Evolutionary conservation across 2,888 invertebrate species (phyloP), one percentile per base, ranked within the genome.

Genomic region (Laspeyria flexula): DNA sequence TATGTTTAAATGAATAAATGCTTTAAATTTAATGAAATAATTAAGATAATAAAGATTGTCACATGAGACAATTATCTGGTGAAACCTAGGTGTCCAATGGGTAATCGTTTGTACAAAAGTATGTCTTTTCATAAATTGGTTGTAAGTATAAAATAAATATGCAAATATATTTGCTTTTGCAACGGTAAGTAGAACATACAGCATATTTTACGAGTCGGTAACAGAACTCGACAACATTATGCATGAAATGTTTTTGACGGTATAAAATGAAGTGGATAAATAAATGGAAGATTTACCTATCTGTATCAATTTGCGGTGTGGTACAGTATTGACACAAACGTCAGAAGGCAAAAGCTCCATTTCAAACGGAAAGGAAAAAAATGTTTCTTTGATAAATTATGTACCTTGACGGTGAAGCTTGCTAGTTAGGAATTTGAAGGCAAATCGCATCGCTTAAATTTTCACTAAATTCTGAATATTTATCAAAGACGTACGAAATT

Each of bases 401-500:
- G 61, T 69, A 63, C 48, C 52, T 59, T 18, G 30, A 43, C 3
- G 38, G 45, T 50, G 49, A 55, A 51, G 53, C 55, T 12, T 31
- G 43, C 27, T 60, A 65, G 54, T 55, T 53, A 66, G 56, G 56
- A 64, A 69, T 68, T 66, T 57, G 55, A 27, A 43, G 52, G 55
- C 45, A 69, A 61, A 68, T 64, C 59, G 58, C 53, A 65, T 60
- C 51, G 45, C 55, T 50, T 65, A 58, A 41, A 69, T 67, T 58
- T 60, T 60, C 60, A 61, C 61, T 57, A 60, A 68, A 74, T 71
- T 71, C 63, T 48, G 66, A 71, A 75, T 69, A 68, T 75, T 70
- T 72, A 73, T 72, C 65, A 71, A 73, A 68, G 71, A 72, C 60
- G 46, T 55, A 64, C 62, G 61, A 67, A 72, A 66, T 69, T 63